A percentile compares a stretch with the other conserved stretches of the same genome.
Conservation (phyloP, 1,140 invertebrate species). For the Drosophila tropicalis region DNA sequence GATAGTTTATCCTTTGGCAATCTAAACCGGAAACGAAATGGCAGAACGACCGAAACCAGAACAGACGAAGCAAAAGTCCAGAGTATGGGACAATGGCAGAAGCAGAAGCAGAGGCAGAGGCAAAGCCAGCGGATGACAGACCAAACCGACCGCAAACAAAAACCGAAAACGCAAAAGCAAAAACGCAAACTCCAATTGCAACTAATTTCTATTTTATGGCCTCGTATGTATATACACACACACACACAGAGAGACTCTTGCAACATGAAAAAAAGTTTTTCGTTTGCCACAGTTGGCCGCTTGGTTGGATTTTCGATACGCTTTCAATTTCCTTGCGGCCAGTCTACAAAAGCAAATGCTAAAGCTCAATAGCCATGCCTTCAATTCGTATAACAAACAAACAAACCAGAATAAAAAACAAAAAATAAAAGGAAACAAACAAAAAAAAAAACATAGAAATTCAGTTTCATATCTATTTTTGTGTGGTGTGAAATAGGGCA, state of each 20-base stretch:
- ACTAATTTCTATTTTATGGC: constrained; percentile 80
- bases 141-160: constrained; percentile 68
- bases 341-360: constrained; percentile 41
- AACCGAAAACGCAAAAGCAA: constrained; percentile 73
- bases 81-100: no score
- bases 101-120: not conserved
- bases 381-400: constrained; percentile 36
- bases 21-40: constrained; percentile 62
- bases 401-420: constrained; percentile 18
- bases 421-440: constrained; percentile 31
- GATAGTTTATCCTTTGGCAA: constrained; percentile 68
- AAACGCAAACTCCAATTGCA: constrained; percentile 78
- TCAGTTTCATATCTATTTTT: constrained; percentile 21
- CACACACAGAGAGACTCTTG: constrained; percentile 22
- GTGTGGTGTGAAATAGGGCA: constrained; percentile 7
- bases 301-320: constrained; percentile 66
- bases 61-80: constrained; percentile 1
- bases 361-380: constrained; percentile 44
- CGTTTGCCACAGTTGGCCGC: constrained; percentile 71
- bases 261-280: constrained; percentile 49
- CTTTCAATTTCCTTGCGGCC: constrained; percentile 75
- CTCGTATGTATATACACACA: constrained; percentile 17
- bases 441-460: constrained; percentile 21
- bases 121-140: constrained; percentile 46
- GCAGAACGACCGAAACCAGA: constrained; percentile 16